Percentiles rank a stretch among this genome's conserved stretches.
Conservation (phyloP, 2,797 vertebrate species). For the Enteromius paludinosus region DNA sequence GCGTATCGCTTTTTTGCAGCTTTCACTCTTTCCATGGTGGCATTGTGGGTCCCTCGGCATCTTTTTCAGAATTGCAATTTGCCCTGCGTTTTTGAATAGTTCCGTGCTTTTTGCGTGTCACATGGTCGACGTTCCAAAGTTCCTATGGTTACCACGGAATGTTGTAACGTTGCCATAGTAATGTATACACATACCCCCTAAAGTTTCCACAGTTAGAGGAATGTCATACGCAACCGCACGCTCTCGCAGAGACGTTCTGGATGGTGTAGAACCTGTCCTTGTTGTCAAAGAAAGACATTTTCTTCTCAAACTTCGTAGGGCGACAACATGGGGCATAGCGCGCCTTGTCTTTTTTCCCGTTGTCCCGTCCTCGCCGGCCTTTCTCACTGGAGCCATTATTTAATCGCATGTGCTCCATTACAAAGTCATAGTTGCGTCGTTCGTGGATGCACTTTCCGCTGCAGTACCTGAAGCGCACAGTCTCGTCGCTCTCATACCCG, state of each 20-base stretch:
- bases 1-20: background rate
- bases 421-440: conserved; percentile 89
- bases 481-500: conserved; percentile 92
- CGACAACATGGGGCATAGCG: conserved; percentile 90
- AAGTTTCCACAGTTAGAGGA: background rate
- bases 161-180: conserved; percentile 14
- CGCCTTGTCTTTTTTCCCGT: conserved; percentile 81
- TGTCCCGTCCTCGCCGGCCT: conserved; percentile 66
- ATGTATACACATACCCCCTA: background rate
- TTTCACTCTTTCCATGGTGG: conserved; percentile 30
- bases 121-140: background rate
- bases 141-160: background rate
- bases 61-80: conserved; percentile 22
- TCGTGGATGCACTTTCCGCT: conserved; percentile 86
- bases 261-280: conserved; percentile 88
- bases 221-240: conserved; percentile 92
- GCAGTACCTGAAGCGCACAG: conserved; percentile 91
- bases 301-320: conserved; percentile 88
- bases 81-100: background rate
- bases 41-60: background rate
- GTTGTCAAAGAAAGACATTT: conserved; percentile 89
- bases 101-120: background rate
- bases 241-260: conserved; percentile 90
- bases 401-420: conserved; percentile 82
- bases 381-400: conserved; percentile 59